Base-by-base conservation (phyloP, 2,888 invertebrate genomes). In the Shargacucullia verbasci region DNA sequence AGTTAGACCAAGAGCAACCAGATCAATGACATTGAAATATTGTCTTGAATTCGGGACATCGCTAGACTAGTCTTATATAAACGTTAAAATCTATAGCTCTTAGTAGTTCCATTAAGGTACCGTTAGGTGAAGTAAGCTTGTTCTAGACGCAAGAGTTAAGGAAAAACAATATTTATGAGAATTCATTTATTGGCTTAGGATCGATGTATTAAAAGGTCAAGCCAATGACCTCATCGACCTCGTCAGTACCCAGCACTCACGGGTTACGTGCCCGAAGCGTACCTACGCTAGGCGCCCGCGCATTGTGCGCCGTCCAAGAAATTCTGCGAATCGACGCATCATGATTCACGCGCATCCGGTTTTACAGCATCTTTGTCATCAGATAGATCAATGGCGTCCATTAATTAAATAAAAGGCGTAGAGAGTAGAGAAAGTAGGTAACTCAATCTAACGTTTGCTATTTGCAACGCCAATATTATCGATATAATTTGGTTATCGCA, bases 261-360 rank as follows among this genome's bases (percentile, higher is more conserved):
- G 58, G 60, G 54, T 56, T 75, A 72, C 76, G 74, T 73, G 73
- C 57, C 44, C 44, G 37, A 50, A 45, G 40, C 59, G 40, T 70
- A 58, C 62, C 54, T 64, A 56, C 55, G 67, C 66, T 68, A 70
- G 67, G 78, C 79, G 76, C 72, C 71, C 59, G 72, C 65, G 70
- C 75, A 73, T 78, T 71, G 68, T 65, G 40, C 65, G 40, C 54
- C 60, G 61, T 56, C 48, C 53, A 59, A 59, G 49, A 69, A 66
- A 73, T 89, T 89, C 89, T 73, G 77, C 79, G 89, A 90, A 89
- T 64, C 64, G 29, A 62, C 74, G 74, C 78, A 78, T 74, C 71
- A 74, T 91, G 90, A 89, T 77, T 91, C 90, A 91, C 72, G 59
- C 52, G 62, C 68, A 81, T 85, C 86, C 86, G 86, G 85, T 79